Percentiles rank a stretch among this genome's conserved stretches.
These are phyloP conservation scores for Plusia festucae DNA, from an alignment of 2,888 invertebrate species.

Conservation along the genomic window DNA sequence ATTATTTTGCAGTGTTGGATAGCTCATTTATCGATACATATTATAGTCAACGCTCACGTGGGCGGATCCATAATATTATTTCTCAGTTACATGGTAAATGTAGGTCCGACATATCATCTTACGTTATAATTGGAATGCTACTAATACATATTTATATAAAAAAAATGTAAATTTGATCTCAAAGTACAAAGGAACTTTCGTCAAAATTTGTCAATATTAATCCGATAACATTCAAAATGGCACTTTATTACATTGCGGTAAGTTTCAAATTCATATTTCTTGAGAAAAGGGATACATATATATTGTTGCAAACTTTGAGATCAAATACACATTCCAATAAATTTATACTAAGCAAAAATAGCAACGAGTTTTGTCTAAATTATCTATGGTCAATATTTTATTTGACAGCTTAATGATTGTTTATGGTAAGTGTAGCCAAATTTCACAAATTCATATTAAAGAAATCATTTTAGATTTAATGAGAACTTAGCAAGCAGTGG, in stretches of 20 bases:
- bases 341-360: slow-evolving; percentile 42
- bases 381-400: slow-evolving; percentile 17
- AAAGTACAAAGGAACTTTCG: background rate
- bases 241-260: background rate
- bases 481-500: too few relatives aligned
- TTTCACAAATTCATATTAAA: too few relatives aligned
- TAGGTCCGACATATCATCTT: slow-evolving; percentile 29
- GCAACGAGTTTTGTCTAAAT: slow-evolving; percentile 52
- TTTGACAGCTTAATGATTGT: slow-evolving; percentile 10
- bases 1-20: too few relatives aligned
- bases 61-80: too few relatives aligned
- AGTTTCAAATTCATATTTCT: background rate
- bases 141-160: slow-evolving; percentile 44
- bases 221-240: background rate
- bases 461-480: too few relatives aligned
- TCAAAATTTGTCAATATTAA: background rate
- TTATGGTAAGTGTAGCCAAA: background rate
- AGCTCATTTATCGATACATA: too few relatives aligned
- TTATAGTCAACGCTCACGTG: too few relatives aligned
- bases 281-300: background rate
- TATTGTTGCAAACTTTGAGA: background rate
- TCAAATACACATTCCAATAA: background rate
- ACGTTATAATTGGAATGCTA: slow-evolving; percentile 53
- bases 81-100: background rate
- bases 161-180: background rate